Base-by-base conservation (phyloP, 2,113 vertebrate genomes). In the Chroicocephalus ridibundus region DNA sequence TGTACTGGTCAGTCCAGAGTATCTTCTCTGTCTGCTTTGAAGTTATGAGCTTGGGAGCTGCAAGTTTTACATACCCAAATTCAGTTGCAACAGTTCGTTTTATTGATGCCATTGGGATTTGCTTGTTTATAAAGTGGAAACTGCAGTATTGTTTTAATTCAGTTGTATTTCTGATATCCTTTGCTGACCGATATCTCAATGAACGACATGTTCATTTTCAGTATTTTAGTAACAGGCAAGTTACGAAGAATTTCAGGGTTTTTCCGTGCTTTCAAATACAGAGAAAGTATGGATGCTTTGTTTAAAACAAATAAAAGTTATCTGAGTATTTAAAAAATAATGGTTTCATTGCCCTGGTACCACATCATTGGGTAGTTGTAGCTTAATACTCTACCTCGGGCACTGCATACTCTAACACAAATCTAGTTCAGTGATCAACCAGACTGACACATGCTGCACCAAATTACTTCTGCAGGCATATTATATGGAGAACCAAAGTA, bases 331-430 rank as follows among this genome's bases (percentile, higher is more conserved):
- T 9, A 22, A 29, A 60, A 40, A 44, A 5, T 49, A 46, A 11
- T 17, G 46, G 6, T 24, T 46, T 18, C 31, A 27, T 70, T 81
- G 24, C 24, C 11, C 21, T 58, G 1, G 3, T 74, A 82, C 36
- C 34, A 29, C 24, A 25, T 61, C 25, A 14, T 17, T 51, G 32
- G 65, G 29, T 55, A 57, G 11, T 26, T 42, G 24, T 36, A 57
- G 34, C 31, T 66, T 70, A 54, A 46, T 62, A 7, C 25, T 49
- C 69, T 58, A 19, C 19, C 6, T 82, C 2, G 2, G 36, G n/a
- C 21, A 5, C 21, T 32, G 6, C 1, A 0, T 25, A n/a, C 5
- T 10, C 14, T 79, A 52, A 31, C 13, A 47, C 11, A 57, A 4
- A 83, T 80, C 26, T n/a, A 26, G 5, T 82, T 82, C 29, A 31